Conservation (phyloP, 64 coral and sea anemone species). For the Montipora efflorescens region DNA sequence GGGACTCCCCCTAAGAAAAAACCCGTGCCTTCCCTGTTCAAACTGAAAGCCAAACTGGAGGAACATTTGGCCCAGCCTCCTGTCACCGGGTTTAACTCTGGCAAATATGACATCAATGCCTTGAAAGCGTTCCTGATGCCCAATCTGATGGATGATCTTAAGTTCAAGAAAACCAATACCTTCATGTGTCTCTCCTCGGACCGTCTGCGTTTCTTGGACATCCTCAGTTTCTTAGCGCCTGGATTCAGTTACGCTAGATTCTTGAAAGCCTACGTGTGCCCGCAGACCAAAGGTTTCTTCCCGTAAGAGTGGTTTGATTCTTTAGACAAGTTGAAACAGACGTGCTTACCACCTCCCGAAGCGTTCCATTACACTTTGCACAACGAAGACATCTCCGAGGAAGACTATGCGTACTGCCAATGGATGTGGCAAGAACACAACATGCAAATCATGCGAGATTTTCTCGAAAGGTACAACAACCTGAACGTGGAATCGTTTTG, state of each 20-base stretch:
- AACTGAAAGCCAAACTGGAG: background rate
- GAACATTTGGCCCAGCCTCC: background rate
- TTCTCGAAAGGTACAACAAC: constrained; percentile 39
- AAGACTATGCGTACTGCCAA: constrained; percentile 35
- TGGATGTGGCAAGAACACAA: constrained; percentile 11
- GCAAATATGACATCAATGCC: background rate
- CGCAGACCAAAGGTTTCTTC: constrained; percentile 40
- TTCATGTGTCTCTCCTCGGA: constrained; percentile 11
- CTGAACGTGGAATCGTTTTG: constrained; percentile 8
- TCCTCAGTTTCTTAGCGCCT: constrained; percentile 21
- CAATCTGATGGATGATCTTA: background rate
- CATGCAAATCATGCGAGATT: constrained; percentile 1
- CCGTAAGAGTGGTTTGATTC: constrained; percentile 37
- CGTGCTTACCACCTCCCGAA: background rate
- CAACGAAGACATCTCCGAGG: background rate
- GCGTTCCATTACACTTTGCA: background rate
- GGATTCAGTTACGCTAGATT: constrained; percentile 43
- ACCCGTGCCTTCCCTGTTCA: background rate
- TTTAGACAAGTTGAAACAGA: constrained; percentile 26
- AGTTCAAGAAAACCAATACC: constrained; percentile 9
- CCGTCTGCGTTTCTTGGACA: constrained; percentile 23
- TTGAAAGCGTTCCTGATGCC: background rate
- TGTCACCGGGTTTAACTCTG: background rate
- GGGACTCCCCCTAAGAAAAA: background rate
- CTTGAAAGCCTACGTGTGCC: constrained; percentile 23